Percentiles rank a stretch among this genome's conserved stretches.
These are phyloP conservation scores for Penaeus monodon DNA, from an alignment of 2,888 invertebrate species.

Conservation along the genomic window DNA sequence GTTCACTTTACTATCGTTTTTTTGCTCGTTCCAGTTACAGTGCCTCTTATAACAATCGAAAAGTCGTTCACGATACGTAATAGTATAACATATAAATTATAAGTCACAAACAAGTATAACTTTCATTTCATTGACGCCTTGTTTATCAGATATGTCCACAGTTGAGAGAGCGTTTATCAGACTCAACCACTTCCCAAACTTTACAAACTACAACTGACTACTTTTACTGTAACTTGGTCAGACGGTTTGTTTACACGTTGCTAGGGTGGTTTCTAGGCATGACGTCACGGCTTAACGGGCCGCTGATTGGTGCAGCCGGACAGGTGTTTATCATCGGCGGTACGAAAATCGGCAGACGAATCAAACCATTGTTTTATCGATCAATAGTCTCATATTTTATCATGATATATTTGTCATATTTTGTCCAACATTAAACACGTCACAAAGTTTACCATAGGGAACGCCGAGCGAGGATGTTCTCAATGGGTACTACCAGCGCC, in stretches of 20 bases:
- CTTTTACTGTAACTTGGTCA: not conserved
- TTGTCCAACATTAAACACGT: no score
- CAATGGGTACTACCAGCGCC: no score
- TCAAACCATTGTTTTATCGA: not conserved
- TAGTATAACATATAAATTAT: no score
- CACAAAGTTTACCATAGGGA: no score
- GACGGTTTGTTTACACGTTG: constrained; percentile 52
- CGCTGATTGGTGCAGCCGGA: constrained; percentile 25
- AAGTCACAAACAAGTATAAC: no score
- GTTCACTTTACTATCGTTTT: no score
- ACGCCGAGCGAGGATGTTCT: no score
- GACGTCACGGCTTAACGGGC: constrained; percentile 36
- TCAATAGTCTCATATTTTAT: no score
- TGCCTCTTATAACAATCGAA: no score
- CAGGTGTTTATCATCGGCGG: constrained; percentile 41
- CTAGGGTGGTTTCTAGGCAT: constrained; percentile 47
- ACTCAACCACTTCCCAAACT: constrained; percentile 29
- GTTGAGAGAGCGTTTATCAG: not conserved
- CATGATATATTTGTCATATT: no score
- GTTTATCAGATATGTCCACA: not conserved
- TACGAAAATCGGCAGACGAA: constrained; percentile 22
- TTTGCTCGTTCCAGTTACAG: no score
- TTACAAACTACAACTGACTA: constrained; percentile 34
- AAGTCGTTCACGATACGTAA: no score
- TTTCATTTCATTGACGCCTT: not conserved